Base-by-base conservation (phyloP, 2,888 invertebrate species). In the Ophion slaviceki region DNA sequence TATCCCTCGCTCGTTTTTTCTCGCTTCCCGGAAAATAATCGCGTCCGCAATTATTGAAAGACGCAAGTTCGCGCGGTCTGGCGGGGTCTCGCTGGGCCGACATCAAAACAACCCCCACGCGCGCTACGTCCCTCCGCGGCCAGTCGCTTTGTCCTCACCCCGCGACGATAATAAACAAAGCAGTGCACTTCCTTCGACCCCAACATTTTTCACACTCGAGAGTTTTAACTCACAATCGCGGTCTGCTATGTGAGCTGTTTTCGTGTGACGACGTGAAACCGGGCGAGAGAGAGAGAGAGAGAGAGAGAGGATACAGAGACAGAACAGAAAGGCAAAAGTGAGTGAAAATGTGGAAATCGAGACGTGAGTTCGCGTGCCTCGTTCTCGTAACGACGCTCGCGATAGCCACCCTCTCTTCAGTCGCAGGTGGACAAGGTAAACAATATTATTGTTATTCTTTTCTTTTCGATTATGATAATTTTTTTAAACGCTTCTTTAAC, bases 291-390 rank as follows among this genome's bases (percentile, higher is more conserved):
- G 14, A 14, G 53, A 17, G 53, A 2, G 14, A 53, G n/a, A 24
- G 28, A 47, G 36, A 74, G 61, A 45, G 24, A 40, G 24, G 11
- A 47, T 10, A n/a, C 20, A 17, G 11, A 28, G 45, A 76, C 1
- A 11, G 28, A 32, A 2, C 11, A 11, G 11, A 53, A 20, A 28
- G n/a, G 72, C 45, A 53, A 76, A 74, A 74, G 78, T 78, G 62
- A 53, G 32, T 62, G 53, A 53, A 59, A 81, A 82, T 85, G 85
- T 80, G 82, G 85, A 85, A 76, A 61, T 5, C 75, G 61, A 36
- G 77, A 82, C 82, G 76, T 4, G 80, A 85, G 20, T 32, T 71
- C 28, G 75, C 79, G 70, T 76, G 75, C 45, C 59, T 85, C 61
- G 71, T 80, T 36, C 62, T 82, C 66, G 66, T 80, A 71, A 76